Conservation (phyloP, 2,797 vertebrate genomes). For the Meriones psammophilus region DNA sequence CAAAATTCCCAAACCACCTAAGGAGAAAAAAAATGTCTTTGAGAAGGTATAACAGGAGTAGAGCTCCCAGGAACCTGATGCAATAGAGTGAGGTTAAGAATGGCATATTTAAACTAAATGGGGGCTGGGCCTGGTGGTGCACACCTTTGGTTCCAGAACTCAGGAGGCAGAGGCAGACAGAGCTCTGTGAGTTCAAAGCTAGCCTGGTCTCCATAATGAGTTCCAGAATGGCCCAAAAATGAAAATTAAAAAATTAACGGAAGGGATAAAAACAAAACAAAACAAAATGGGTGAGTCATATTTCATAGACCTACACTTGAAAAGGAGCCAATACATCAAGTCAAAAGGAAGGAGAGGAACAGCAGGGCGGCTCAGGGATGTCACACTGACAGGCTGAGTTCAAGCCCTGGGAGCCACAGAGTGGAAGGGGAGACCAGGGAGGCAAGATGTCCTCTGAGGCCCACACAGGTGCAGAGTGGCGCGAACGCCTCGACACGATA, state of each 20-base stretch:
- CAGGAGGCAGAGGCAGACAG: neutral
- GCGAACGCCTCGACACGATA: neutral
- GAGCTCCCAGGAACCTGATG: neutral
- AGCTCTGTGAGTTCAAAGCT: neutral
- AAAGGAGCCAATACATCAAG: neutral
- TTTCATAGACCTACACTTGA: neutral
- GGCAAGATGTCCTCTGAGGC: neutral
- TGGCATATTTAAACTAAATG: neutral
- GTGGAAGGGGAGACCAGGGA: neutral
- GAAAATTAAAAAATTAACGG: neutral
- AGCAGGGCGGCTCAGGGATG: too few relatives aligned
- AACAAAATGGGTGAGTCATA: neutral
- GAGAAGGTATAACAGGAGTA: neutral
- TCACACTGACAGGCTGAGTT: too few relatives aligned
- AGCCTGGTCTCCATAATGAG: neutral
- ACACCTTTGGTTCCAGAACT: neutral
- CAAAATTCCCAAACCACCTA: conserved; percentile 17
- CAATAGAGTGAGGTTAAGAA: neutral
- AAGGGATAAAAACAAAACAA: neutral
- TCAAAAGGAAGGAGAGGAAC: neutral
- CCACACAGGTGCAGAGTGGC: too few relatives aligned
- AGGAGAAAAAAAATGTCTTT: neutral
- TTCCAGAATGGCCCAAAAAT: neutral
- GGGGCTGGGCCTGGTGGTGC: neutral
- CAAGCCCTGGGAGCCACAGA: too few relatives aligned